Evolutionary conservation across 2,113 vertebrate species (phyloP), one percentile per base, ranked within the genome.

Genomic region (Otolemur garnettii): DNA sequence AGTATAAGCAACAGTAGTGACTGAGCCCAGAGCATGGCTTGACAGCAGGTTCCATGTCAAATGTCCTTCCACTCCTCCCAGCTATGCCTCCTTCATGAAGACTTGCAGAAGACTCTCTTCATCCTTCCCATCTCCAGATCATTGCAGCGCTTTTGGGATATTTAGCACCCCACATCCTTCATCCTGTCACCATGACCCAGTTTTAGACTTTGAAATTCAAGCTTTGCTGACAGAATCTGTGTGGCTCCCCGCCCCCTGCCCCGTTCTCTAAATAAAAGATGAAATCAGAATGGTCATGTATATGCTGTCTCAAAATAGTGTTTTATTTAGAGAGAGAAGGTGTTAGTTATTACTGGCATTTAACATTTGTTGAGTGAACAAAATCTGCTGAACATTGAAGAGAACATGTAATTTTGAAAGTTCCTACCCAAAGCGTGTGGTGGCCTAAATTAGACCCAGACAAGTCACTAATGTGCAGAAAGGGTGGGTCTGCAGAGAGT

Each of bases 351-450:
- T 96, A 95, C 93, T 96, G 97, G 96, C 90, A 95, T 92, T 97
- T 97, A 97, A 95, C 97, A 97, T 98, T 97, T 97, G 96, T 93
- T 50, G 90, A 95, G 96, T 95, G 97, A 97, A 96, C 93, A 97
- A 93, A 97, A 91, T 94, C 97, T 97, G 92, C 97, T 69, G 77
- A 97, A 96, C 87, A 93, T 42, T 75, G 95, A 90, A 33, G 87
- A 95, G 93, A 97, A 95, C 81, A 92, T 78, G 80, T 95, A 92
- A 96, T 88, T 72, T 90, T 94, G 94, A 93, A 78, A 95, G 81
- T 93, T 84, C 68, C 90, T 95, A 72, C 78, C 69, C 10, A 8
- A 57, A 82, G 57, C 91, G 92, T 94, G 42, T 35, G 55, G 90
- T 79, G 84, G 87, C 79, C 96, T 96, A 93, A 97, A 97, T 95